Percentiles rank a stretch among this genome's conserved stretches.
Evolutionary conservation across 2,888 invertebrate genomes (phyloP).

Genomic region (Drosophila sordidula): DNA sequence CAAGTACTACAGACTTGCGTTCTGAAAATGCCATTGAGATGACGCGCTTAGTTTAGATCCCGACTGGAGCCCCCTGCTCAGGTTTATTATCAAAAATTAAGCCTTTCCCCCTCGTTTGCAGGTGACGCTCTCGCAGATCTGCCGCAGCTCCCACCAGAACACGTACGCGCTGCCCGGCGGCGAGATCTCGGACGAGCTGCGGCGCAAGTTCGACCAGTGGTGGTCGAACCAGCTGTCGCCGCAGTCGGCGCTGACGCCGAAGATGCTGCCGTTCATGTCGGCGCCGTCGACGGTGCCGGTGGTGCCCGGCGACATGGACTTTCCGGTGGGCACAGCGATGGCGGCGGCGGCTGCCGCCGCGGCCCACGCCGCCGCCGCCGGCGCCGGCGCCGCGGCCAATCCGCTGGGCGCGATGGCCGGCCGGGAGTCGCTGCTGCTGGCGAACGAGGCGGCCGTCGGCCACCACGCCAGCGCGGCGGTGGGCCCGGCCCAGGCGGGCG

Average conservation of each 20-base stretch:
- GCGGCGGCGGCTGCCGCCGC: conserved; percentile 86
- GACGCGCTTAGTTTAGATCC: too few relatives aligned
- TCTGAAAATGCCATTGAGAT: too few relatives aligned
- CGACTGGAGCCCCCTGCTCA: too few relatives aligned
- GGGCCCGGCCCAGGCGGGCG: conserved; percentile 45
- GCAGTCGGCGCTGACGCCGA: conserved; percentile 86
- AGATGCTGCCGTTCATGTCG: conserved; percentile 86
- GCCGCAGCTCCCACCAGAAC: conserved; percentile 90
- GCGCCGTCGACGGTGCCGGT: conserved; percentile 80
- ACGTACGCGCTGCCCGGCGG: conserved; percentile 88
- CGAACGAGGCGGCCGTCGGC: conserved; percentile 82
- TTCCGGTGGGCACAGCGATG: conserved; percentile 83
- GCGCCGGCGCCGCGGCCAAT: conserved; percentile 63
- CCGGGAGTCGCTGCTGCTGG: conserved; percentile 79
- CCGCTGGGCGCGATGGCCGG: conserved; percentile 69
- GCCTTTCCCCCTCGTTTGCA: too few relatives aligned
- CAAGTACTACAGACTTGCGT: too few relatives aligned
- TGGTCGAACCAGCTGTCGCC: conserved; percentile 91
- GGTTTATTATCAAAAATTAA: too few relatives aligned
- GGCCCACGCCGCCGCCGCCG: conserved; percentile 81
- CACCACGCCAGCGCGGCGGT: conserved; percentile 72
- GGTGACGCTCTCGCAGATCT: conserved; percentile 93
- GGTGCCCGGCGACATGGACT: conserved; percentile 83
- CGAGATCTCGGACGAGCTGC: conserved; percentile 93
- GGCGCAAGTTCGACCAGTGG: conserved; percentile 96